Evolutionary conservation across 2,113 vertebrate species (phyloP), one percentile per base, ranked within the genome.

Genomic region (Carettochelys insculpta): DNA sequence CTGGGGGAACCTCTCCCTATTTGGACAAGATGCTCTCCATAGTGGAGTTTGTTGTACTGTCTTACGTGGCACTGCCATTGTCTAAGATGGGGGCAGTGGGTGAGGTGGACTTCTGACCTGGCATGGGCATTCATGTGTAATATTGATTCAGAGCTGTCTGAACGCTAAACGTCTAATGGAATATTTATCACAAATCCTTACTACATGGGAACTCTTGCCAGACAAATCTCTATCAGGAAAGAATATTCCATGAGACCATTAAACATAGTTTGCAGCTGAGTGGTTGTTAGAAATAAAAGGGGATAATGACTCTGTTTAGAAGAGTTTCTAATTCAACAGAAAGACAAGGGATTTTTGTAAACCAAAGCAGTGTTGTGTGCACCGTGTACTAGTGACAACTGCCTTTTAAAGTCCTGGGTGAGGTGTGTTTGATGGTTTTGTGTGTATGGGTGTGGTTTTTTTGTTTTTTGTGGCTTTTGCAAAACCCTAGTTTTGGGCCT

Each of bases 361-460:
- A 83, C 17, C 83, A 87, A 89, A 93, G 84, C 25, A 50, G 68
- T 16, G 24, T 5, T 19, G 11, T 68, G 22, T 87, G 56, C 29
- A 43, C 85, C 79, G 53, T 47, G 82, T 43, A 52, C 29, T 61
- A 80, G 45, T 43, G 91, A 61, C 68, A 51, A 29, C 77, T 3
- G 16, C 92, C 83, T 89, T 20, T 13, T 87, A 90, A 91, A 87
- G 80, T 68, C 85, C 80, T 95, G 85, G 86, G 81, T 89, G n/a
- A n/a, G n/a, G n/a, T n/a, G n/a, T n/a, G n/a, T n/a, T n/a, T n/a
- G n/a, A n/a, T n/a, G n/a, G n/a, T n/a, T n/a, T n/a, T n/a, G n/a
- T n/a, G n/a, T n/a, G n/a, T n/a, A n/a, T n/a, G n/a, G n/a, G n/a
- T n/a, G n/a, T n/a, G n/a, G n/a, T n/a, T n/a, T n/a, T n/a, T n/a